Base-by-base conservation (phyloP, 1,140 invertebrate genomes). In the Cataglyphis hispanica region DNA sequence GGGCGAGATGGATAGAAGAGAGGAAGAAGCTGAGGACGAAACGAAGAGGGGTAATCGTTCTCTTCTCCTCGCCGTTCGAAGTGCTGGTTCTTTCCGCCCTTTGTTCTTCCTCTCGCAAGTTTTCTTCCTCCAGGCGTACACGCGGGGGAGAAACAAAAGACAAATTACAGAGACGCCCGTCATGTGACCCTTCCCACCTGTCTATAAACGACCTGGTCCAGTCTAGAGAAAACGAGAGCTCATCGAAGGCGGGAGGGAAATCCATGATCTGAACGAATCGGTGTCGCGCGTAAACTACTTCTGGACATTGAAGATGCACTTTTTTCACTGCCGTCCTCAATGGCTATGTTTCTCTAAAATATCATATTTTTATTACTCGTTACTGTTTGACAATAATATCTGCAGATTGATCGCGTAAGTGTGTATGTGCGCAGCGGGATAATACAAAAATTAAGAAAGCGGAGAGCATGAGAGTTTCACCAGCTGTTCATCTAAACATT, bases 121-220 rank as follows among this genome's bases (percentile, higher is more conserved):
- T 94, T 93, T 93, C 92, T 92, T 92, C 86, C 85, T 85, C 58
- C 78, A 53, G 80, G 78, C 90, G 72, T 86, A 13, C 43, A 46
- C 43, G 11, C 46, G 46, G 53, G 81, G 87, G 87, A 91, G 91
- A 94, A 94, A 94, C 94, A 93, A 94, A 94, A 95, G 94, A 95
- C 93, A 94, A 95, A 95, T 95, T 94, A 94, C 93, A 89, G 89
- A 91, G 87, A 92, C 91, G 92, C 89, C 90, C 90, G 92, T 89
- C 91, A 92, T 92, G 93, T 84, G 93, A 94, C 90, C 93, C 91
- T 92, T 92, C 88, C 91, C 93, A 95, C 93, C 93, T 94, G 93
- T 92, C 92, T 89, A 89, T 86, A 61, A 80, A 87, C 70, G 63
- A 86, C 87, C 84, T 53, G 83, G 77, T 37, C 69, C 60, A 53